Base-by-base conservation (phyloP, 2,113 vertebrate genomes). In the Upupa epops region DNA sequence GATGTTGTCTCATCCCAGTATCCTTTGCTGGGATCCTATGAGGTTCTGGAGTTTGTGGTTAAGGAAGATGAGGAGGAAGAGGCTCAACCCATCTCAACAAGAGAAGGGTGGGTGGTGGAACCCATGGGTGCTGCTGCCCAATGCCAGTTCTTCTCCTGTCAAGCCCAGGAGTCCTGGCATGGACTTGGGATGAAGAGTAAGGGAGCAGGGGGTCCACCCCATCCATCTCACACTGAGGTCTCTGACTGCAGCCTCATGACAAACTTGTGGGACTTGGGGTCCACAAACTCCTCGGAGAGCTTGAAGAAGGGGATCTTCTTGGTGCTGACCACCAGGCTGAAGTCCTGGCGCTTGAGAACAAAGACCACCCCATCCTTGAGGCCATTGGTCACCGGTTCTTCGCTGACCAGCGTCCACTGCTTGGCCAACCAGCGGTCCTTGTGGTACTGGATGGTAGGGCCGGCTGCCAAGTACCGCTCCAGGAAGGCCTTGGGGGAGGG, bases 211-310 rank as follows among this genome's bases (percentile, higher is more conserved):
- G 42, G 20, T 6, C 21, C 25, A 32, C 6, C 32, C 58, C 55
- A 64, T n/a, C 3, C 48, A 11, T 36, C 78, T 98, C 97, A 99
- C 95, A 99, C 99, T 0, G 98, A 99, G 36, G 99, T 99, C 98
- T 99, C 99, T 0, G 99, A 99, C 97, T 99, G 99, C 94, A 99
- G 97, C 97, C 99, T 97, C 98, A 99, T 98, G 86, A 99, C 98
- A 22, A 99, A 99, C 96, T 99, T 99, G 98, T 99, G 99, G 7
- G 98, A 99, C 95, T 99, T 99, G 63, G 99, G 99, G 97, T 99
- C 99, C 90, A 99, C 98, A 19, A 99, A 99, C 85, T 99, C 98
- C 97, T 99, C 99, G 0, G 98, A 98, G 56, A 99, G 98, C 59
- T 98, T 98, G 92, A 99, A 98, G 97, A 98, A 99, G 1, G 99